Base-by-base conservation (phyloP, 2,113 vertebrate genomes). In the Leuciscus idus region DNA sequence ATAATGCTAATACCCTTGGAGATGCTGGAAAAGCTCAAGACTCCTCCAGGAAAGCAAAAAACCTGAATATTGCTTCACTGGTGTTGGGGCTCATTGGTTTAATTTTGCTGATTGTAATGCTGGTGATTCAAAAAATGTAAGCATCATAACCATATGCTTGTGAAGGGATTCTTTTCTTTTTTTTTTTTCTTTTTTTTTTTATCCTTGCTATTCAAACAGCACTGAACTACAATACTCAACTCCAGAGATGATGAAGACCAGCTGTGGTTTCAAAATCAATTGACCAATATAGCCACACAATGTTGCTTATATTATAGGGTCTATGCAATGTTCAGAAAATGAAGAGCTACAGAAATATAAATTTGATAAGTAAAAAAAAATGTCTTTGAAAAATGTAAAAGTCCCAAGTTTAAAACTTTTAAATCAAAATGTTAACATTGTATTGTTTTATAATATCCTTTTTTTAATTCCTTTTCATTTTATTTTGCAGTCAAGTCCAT, bases 41-140 rank as follows among this genome's bases (percentile, higher is more conserved):
- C 10, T 80, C 81, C 33, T 88, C 89, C 64, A 74, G 83, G n/a
- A 15, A 6, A 21, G 89, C 89, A 55, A 87, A 77, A 68, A 90
- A 85, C 61, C 80, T 90, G 79, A 90, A 90, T 30, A 90, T 88
- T 10, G 82, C 83, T 19, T 19, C 85, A 21, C 6, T 88, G 26
- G 85, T 88, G 30, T 26, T 83, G 50, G 89, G 89, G 33, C 79
- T 90, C 17, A 28, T 87, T 62, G 21, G 21, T 4, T 0, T 84
- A 23, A 85, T 90, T 17, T 62, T 88, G 75, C 0, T 33, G 2
- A 77, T 89, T 19, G 43, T 64, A 5, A 2, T 17, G 1, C 0
- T 62, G 19, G 28, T 59, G 30, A 4, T 72, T 43, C 0, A 1
- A 19, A 19, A 10, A 0, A 17, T 23, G 4, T 30, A 59, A 36